Evolutionary conservation across 2,113 vertebrate genomes (phyloP).

Genomic region (Syrrhaptes paradoxus): DNA sequence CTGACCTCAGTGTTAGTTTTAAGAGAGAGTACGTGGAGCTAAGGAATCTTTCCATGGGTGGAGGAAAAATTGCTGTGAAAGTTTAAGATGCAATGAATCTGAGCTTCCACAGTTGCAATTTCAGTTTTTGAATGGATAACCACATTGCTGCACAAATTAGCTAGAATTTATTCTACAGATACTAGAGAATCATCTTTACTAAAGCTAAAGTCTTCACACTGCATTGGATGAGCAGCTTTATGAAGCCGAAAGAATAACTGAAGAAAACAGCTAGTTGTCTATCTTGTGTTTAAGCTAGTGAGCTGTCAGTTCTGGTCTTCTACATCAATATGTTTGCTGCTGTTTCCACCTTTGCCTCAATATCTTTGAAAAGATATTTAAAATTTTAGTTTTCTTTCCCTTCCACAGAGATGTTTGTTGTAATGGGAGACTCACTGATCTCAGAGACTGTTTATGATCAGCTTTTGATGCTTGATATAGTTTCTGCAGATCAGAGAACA

Average conservation of each 20-base stretch:
- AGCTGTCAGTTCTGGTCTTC: neutral
- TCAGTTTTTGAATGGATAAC: neutral
- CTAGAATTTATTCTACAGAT: neutral
- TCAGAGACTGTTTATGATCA: neutral
- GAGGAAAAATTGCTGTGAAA: neutral
- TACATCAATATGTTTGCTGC: neutral
- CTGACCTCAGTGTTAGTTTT: neutral
- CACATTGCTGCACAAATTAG: neutral
- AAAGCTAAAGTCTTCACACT: neutral
- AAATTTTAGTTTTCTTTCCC: neutral
- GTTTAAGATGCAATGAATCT: neutral
- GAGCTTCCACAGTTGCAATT: neutral
- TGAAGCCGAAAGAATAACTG: neutral
- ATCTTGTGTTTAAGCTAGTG: neutral
- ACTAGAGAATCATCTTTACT: neutral
- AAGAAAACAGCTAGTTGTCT: neutral
- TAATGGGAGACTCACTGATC: neutral
- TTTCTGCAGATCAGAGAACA: conserved; percentile 1
- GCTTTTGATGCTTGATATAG: conserved; percentile 27
- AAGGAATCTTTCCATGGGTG: neutral
- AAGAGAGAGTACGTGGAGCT: neutral
- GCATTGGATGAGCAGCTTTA: neutral
- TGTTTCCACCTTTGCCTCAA: neutral
- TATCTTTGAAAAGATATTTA: neutral
- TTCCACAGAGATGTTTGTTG: neutral